Evolutionary conservation across 2,113 vertebrate genomes (phyloP).

Genomic region (Clupea harengus): DNA sequence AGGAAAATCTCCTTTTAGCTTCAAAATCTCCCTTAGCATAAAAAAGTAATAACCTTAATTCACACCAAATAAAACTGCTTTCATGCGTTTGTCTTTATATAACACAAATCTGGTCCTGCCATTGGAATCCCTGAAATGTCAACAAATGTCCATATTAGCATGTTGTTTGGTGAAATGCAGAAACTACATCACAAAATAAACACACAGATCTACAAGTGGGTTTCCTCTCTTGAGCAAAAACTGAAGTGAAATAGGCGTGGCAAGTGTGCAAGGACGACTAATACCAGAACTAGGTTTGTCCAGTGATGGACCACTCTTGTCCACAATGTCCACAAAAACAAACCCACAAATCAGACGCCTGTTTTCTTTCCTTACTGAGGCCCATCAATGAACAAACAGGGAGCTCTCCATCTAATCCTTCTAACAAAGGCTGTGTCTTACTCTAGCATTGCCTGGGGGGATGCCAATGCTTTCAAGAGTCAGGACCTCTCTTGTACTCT

Average conservation of each 20-base stretch:
- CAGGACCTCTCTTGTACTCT: constrained; percentile 3
- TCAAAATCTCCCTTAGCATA: too few relatives aligned
- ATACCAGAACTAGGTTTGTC: not conserved
- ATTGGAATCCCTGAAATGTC: not conserved
- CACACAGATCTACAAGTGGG: not conserved
- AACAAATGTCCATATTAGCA: not conserved
- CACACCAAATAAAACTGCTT: not conserved
- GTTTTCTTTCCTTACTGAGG: not conserved
- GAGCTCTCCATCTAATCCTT: not conserved
- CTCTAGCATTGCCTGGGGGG: not conserved
- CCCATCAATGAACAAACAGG: not conserved
- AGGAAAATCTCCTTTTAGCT: too few relatives aligned
- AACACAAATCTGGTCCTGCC: not conserved
- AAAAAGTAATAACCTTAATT: too few relatives aligned
- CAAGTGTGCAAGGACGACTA: not conserved
- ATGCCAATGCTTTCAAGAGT: not conserved
- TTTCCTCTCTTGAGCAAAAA: not conserved
- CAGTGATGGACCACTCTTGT: not conserved
- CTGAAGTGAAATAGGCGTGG: too few relatives aligned
- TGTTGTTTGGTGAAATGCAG: not conserved
- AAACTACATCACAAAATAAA: not conserved
- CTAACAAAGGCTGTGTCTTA: not conserved
- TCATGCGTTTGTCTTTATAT: not conserved
- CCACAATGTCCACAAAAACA: not conserved
- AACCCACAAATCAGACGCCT: not conserved